These are phyloP conservation scores for Heterotilapia buettikoferi DNA, from an alignment of 2,113 vertebrate species.

Conservation along the genomic window DNA sequence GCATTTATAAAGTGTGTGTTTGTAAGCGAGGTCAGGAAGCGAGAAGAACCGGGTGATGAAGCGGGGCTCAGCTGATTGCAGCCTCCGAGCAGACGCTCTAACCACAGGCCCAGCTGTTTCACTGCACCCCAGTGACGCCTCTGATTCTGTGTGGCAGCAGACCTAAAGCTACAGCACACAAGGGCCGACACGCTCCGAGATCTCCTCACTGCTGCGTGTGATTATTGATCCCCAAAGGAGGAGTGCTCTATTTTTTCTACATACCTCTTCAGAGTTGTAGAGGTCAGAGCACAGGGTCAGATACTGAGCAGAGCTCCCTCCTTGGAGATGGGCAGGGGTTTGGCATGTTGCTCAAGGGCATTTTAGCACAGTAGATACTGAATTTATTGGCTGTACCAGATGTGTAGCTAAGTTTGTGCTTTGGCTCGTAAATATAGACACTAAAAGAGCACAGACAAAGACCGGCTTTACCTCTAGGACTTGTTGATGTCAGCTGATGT, in stretches of 20 bases:
- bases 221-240: conserved; percentile 20
- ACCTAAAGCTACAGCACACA: conserved; percentile 37
- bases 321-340: neutral
- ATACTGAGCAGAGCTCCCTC: neutral
- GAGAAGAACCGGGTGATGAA: conserved; percentile 3
- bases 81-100: neutral
- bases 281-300: conserved; percentile 5
- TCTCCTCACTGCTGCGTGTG: neutral
- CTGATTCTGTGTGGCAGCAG: conserved; percentile 12
- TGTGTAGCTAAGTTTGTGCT: neutral
- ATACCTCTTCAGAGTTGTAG: neutral
- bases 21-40: conserved; percentile 12
- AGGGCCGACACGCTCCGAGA: neutral
- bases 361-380: neutral
- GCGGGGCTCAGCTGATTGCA: conserved; percentile 39
- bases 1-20: neutral
- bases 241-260: neutral
- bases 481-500: neutral
- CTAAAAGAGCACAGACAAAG: neutral
- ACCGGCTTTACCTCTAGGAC: neutral
- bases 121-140: conserved; percentile 18
- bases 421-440: neutral
- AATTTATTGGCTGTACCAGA: neutral
- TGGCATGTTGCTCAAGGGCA: neutral
- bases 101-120: conserved; percentile 43